These are phyloP conservation scores for Psococerastis gibbosa DNA, from an alignment of 2,888 invertebrate genomes.

Conservation along the genomic window DNA sequence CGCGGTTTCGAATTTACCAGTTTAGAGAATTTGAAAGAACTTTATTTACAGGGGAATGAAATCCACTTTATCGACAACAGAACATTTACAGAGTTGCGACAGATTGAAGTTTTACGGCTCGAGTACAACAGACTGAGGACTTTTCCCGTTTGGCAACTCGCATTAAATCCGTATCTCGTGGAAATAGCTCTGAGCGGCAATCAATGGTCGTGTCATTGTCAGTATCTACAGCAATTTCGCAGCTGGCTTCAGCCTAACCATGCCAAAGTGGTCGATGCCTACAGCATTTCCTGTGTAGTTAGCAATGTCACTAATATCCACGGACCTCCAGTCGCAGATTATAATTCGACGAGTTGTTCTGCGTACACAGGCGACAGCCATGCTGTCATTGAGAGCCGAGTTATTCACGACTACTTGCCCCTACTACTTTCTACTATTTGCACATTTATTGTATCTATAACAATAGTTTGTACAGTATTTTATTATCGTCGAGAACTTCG, in stretches of 20 bases:
- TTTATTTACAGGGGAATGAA: slow-evolving; percentile 73
- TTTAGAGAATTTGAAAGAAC: slow-evolving; percentile 61
- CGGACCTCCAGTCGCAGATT: slow-evolving; percentile 52
- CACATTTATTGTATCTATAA: slow-evolving; percentile 56
- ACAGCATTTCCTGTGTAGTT: slow-evolving; percentile 54
- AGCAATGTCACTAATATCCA: slow-evolving; percentile 50
- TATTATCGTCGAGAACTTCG: slow-evolving; percentile 64
- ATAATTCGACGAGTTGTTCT: slow-evolving; percentile 60
- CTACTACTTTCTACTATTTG: slow-evolving; percentile 57
- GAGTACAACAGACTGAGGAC: slow-evolving; percentile 66
- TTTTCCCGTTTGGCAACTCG: slow-evolving; percentile 74
- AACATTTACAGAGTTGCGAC: slow-evolving; percentile 61
- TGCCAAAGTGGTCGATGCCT: slow-evolving; percentile 63
- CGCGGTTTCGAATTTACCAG: slow-evolving; percentile 67
- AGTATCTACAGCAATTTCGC: slow-evolving; percentile 58
- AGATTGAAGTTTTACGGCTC: slow-evolving; percentile 64
- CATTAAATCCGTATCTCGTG: slow-evolving; percentile 66
- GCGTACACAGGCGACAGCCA: slow-evolving; percentile 7
- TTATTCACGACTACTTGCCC: slow-evolving; percentile 66
- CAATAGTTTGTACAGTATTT: slow-evolving; percentile 56
- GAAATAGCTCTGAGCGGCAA: slow-evolving; percentile 68
- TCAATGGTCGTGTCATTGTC: slow-evolving; percentile 83
- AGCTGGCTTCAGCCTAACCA: slow-evolving; percentile 60
- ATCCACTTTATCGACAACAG: slow-evolving; percentile 66
- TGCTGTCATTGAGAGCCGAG: slow-evolving; percentile 40